Base-by-base conservation (phyloP, 2,888 invertebrate species). In the Papilio protenor region DNA sequence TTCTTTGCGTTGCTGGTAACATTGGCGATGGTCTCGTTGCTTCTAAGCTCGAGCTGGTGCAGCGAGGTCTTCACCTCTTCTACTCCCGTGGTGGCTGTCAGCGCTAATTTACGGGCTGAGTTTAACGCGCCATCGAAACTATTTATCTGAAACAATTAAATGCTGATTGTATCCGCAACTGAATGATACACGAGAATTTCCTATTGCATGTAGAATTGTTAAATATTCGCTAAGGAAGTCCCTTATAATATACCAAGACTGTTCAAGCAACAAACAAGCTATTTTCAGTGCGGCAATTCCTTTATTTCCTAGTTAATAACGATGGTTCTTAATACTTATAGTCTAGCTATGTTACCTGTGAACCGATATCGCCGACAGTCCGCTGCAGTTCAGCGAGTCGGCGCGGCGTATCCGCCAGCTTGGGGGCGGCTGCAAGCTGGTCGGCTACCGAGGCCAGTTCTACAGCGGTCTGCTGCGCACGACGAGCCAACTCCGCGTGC, bases 291-390 rank as follows among this genome's bases (percentile, higher is more conserved):
- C 21, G 21, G 6, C 3, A 11, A 16, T 57, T 57, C 12, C 12
- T 16, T 21, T 11, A 21, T 4, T 16, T 52, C 5, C 14, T 52
- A 57, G 21, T 21, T 21, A 57, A 57, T 23, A 11, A 23, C 14
- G 47, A 47, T 21, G 57, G 12, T 2, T 57, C 2, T 11, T 52
- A 52, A 52, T 16, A 52, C 1, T 57, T 1, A 55, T 18, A 23
- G 73, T 77, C 55, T 45, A 80, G 55, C 6, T n/a, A 21, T 76
- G 81, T 86, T 81, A 96, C 96, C 91, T 96, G 95, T 80, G 96
- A 96, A 4, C 96, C 96, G 80, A 96, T 95, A 52, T 94, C 92
- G 2, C 95, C 96, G 2, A 96, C 96, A 76, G 95, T 95, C 64
- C 90, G 90, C 80, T 95, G 95, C 73, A 96, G 85, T 45, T 94